Evolutionary conservation across 2,113 vertebrate species (phyloP), one percentile per base, ranked within the genome.

Genomic region (Jacana jacana): DNA sequence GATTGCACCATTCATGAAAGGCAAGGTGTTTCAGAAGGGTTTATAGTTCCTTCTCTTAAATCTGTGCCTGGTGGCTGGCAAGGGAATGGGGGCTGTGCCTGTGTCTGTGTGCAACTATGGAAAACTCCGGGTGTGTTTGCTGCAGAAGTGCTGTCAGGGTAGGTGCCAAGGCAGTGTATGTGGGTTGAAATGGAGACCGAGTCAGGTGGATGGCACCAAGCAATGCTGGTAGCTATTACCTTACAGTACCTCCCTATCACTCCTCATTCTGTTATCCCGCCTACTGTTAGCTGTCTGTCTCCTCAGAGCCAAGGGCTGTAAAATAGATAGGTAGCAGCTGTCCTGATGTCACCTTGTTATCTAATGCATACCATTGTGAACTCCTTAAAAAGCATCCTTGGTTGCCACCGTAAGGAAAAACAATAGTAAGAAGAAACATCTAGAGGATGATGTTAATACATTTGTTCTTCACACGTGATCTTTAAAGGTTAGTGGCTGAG

Each of bases 401-500:
- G 4, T 55, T 3, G 2, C 10, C 31, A 46, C 23, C 8, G 3
- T 5, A 73, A 23, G 28, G 40, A 78, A 76, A 84, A 84, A 61
- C 17, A 55, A 24, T 46, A 64, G 12, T 51, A 58, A 68, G 57
- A 72, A 79, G 24, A 76, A 89, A 61, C 30, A 68, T 71, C 73
- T 85, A 71, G 52, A 51, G 30, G 44, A 60, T 79, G 25, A 20
- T 86, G 17, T 81, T 75, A 79, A 60, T 89, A 33, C 4, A 64
- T 48, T 81, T 63, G 31, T 55, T 89, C 77, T 61, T 79, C 68
- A 76, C 33, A 30, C 18, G 1, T 42, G 18, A 61, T 94, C 35
- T 77, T 25, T 64, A 85, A 85, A 93, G 28, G 54, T 85, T 42
- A 88, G 35, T 58, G 51, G 18, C 71, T 93, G 78, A 77, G 31